These are phyloP conservation scores for Andricus quercusramuli DNA, from an alignment of 2,888 invertebrate species.

Conservation along the genomic window DNA sequence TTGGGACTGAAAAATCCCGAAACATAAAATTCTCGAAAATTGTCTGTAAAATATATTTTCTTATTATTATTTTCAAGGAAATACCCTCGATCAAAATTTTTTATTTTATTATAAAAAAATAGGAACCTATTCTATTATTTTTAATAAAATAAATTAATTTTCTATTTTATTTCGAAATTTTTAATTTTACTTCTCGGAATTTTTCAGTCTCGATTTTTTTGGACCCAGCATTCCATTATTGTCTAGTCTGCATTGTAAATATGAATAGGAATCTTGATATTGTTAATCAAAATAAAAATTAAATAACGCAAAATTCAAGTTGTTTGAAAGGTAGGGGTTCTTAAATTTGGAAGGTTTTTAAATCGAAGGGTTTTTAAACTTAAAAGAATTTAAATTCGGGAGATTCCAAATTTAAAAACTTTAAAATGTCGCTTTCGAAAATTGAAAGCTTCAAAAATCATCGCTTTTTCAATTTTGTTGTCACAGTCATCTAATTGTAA, in stretches of 20 bases:
- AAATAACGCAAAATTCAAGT: neutral
- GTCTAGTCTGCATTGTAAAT: slow-evolving; percentile 49
- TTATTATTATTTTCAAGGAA: too few relatives aligned
- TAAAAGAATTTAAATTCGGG: neutral
- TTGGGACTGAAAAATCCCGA: too few relatives aligned
- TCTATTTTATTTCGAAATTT: too few relatives aligned
- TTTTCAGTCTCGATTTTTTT: slow-evolving; percentile 25
- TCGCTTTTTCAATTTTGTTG: neutral
- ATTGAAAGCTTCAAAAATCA: neutral
- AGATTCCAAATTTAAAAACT: neutral
- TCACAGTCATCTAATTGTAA: neutral
- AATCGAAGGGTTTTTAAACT: neutral
- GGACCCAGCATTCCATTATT: slow-evolving; percentile 43
- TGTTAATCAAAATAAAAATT: neutral
- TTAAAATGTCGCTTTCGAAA: neutral
- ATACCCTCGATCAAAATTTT: too few relatives aligned
- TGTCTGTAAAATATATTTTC: too few relatives aligned
- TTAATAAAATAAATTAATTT: too few relatives aligned
- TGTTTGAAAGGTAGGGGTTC: neutral
- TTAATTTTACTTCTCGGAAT: too few relatives aligned
- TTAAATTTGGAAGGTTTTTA: neutral
- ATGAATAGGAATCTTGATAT: slow-evolving; percentile 44
- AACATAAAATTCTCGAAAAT: too few relatives aligned
- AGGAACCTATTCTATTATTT: too few relatives aligned
- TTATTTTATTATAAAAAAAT: too few relatives aligned